Evolutionary conservation across 2,113 vertebrate species (phyloP), one percentile per base, ranked within the genome.

Genomic region (Xenus cinereus): DNA sequence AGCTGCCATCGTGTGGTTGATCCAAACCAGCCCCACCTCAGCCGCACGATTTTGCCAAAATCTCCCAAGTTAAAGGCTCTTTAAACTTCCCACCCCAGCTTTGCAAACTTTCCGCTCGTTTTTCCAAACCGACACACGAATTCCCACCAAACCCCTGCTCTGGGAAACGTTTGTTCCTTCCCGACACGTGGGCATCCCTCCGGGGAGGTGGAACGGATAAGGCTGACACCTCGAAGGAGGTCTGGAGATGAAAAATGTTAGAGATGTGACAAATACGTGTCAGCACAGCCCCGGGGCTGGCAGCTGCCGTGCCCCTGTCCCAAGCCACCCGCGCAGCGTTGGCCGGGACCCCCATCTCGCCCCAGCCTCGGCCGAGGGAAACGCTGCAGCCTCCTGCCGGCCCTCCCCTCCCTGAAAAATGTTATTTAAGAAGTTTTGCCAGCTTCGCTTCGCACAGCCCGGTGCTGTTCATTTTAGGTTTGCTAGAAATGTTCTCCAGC

Each of bases 401-500:
- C 0, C 16, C 87, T 91, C 66, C 23, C 3, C 51, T 43, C 64
- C 85, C 88, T 68, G 41, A 14, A 18, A 64, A 57, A 71, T 8
- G 79, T 48, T 93, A 67, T 93, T 97, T 80, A 72, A 83, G 95
- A 97, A 98, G 90, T 98, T 98, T 96, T 84, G 84, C 73, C 89
- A 51, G 86, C 74, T 78, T 69, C n/a, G 28, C 91, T 94, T 57
- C 27, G 74, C 95, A 63, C 87, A 97, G 97, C 96, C 97, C 64
- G 92, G 87, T 24, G 91, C 92, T 69, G 92, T 24, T 97, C 95
- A 51, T 94, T 96, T 96, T 71, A 95, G 98, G 98, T 98, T 98
- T 98, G 98, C 98, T 98, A 92, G 96, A 95, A 98, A 98, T 98
- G 98, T 98, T 98, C 98, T 98, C 98, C 98, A 95, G 97, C 98